phyloP scores from a whole-genome alignment of 2,888 invertebrate genomes.

The Drepanosiphum platanoidis region DNA sequence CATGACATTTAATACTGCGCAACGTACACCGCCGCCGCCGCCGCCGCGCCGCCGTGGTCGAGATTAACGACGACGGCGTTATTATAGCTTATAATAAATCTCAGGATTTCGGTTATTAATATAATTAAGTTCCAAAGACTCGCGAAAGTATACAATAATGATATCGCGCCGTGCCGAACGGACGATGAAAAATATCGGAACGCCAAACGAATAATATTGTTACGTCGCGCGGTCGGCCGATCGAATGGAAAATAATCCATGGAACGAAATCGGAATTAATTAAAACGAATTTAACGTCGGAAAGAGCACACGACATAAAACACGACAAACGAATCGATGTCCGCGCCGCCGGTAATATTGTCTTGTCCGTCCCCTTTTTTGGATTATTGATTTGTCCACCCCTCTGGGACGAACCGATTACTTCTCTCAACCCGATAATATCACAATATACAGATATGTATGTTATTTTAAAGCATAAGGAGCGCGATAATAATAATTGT shows the following conservation, averaged over 20 bases:
- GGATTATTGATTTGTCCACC: background rate
- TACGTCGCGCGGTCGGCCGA: no score
- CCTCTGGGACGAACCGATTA: background rate
- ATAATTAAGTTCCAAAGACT: no score
- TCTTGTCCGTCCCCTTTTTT: background rate
- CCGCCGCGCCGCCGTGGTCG: no score
- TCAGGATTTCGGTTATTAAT: no score
- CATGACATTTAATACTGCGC: no score
- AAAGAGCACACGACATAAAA: no score
- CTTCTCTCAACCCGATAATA: background rate
- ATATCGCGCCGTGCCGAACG: background rate
- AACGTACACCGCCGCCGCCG: no score
- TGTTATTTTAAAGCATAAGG: background rate
- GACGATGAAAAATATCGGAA: background rate
- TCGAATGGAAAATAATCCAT: background rate
- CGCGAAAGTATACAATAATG: no score
- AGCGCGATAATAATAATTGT: no score
- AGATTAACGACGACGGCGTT: no score
- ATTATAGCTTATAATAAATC: no score
- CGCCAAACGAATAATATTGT: background rate
- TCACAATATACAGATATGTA: background rate
- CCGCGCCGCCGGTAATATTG: background rate
- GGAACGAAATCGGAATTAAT: background rate
- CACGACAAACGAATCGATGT: no score
- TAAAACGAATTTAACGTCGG: constrained; percentile 2